Percentiles rank a stretch among this genome's conserved stretches.
Evolutionary conservation across 2,113 vertebrate species (phyloP).

Genomic region (Chaetorhynchus papuensis): DNA sequence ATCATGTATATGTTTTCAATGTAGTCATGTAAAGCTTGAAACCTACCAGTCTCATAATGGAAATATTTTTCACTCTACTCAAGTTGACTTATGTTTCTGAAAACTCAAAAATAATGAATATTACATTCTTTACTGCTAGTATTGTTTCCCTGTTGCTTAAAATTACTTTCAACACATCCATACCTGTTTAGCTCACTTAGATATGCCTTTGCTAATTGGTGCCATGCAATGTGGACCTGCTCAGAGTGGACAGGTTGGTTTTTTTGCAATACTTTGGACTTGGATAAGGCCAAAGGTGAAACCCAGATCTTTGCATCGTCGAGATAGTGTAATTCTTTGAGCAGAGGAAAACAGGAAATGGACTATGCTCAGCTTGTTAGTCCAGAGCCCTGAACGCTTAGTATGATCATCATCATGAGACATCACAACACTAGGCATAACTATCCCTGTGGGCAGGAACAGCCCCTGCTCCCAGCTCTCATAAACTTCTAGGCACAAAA

Average conservation of each 20-base stretch:
- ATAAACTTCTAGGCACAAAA: background rate
- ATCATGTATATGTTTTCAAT: background rate
- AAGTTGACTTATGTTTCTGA: background rate
- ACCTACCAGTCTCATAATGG: rapidly evolving
- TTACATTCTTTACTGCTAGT: background rate
- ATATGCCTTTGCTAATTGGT: background rate
- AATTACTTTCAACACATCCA: background rate
- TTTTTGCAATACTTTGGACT: background rate
- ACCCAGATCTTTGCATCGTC: background rate
- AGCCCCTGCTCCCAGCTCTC: background rate
- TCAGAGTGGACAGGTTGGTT: background rate
- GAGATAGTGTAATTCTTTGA: background rate
- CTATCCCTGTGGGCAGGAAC: background rate
- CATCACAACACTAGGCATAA: rapidly evolving
- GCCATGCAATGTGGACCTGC: background rate
- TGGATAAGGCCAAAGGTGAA: background rate
- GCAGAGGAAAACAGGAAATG: background rate
- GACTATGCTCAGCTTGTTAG: background rate
- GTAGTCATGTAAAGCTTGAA: background rate
- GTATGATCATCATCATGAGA: rapidly evolving
- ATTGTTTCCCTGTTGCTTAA: background rate
- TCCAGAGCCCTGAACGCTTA: background rate
- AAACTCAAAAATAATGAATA: background rate
- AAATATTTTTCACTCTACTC: background rate
- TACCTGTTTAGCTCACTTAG: background rate